A percentile compares a stretch with the other conserved stretches of the same genome.
Conservation (phyloP, 2,113 vertebrate genomes). For the Mixornis gularis region DNA sequence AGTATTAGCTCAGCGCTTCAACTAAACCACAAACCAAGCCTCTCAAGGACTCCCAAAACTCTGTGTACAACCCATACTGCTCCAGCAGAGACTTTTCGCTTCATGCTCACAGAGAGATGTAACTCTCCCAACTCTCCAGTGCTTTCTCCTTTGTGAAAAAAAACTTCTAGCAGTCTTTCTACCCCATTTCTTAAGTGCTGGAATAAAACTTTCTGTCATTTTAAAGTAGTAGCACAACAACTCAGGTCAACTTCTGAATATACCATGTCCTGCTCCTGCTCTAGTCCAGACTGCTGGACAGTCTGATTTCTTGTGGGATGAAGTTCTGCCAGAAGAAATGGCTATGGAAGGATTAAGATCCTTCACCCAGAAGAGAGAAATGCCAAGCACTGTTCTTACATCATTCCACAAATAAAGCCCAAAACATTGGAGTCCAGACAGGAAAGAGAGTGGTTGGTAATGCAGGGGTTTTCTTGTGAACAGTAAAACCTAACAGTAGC, state of each 20-base stretch:
- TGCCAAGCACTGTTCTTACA: background rate
- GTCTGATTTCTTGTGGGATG: background rate
- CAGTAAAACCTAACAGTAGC: background rate
- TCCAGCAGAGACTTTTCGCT: background rate
- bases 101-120: background rate
- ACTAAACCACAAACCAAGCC: background rate
- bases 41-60: background rate
- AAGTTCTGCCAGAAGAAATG: background rate
- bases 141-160: background rate
- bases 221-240: background rate
- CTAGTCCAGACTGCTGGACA: background rate
- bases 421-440: background rate
- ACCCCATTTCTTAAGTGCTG: background rate
- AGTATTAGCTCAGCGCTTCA: background rate
- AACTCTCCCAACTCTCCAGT: background rate
- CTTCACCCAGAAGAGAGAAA: background rate
- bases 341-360: background rate
- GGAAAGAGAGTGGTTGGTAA: background rate
- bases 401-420: background rate
- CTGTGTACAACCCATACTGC: background rate
- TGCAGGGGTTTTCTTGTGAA: background rate
- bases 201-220: background rate
- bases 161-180: background rate
- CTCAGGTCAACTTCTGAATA: background rate
- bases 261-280: background rate